A percentile compares a stretch with the other conserved stretches of the same genome.
Evolutionary conservation across 1,140 invertebrate genomes (phyloP).

Genomic region (Caligus rogercresseyi): DNA sequence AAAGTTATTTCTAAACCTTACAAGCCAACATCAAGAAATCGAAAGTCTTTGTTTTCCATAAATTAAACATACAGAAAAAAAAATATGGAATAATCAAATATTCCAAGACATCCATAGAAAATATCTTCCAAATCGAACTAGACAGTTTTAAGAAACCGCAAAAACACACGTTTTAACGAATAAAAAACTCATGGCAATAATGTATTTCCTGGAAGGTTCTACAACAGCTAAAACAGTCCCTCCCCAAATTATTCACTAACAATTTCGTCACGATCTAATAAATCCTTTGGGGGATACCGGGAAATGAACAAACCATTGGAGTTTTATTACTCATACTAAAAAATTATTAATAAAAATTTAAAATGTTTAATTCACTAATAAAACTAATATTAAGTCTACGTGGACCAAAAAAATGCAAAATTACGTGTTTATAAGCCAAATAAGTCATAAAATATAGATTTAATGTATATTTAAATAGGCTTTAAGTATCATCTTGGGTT

Average conservation of each 20-base stretch:
- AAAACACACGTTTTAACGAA: background rate
- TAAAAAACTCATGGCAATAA: background rate
- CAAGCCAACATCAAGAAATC: background rate
- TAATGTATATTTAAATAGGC: background rate
- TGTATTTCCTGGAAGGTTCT: background rate
- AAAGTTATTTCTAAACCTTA: background rate
- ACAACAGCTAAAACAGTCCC: background rate
- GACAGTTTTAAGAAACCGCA: background rate
- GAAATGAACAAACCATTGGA: no score
- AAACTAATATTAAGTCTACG: no score
- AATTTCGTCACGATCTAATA: no score
- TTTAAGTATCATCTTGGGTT: background rate
- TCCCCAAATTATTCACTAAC: no score
- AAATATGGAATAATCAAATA: background rate
- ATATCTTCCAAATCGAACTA: background rate
- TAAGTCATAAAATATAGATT: background rate
- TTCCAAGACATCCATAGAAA: background rate
- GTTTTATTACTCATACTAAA: no score
- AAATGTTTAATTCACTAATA: no score
- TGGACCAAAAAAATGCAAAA: no score
- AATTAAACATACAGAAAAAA: background rate
- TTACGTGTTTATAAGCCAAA: no score
- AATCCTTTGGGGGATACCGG: no score
- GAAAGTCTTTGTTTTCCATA: background rate
- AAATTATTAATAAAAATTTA: no score